Evolutionary conservation across 2,113 vertebrate genomes (phyloP).

Genomic region (Poeciliopsis occidentalis): DNA sequence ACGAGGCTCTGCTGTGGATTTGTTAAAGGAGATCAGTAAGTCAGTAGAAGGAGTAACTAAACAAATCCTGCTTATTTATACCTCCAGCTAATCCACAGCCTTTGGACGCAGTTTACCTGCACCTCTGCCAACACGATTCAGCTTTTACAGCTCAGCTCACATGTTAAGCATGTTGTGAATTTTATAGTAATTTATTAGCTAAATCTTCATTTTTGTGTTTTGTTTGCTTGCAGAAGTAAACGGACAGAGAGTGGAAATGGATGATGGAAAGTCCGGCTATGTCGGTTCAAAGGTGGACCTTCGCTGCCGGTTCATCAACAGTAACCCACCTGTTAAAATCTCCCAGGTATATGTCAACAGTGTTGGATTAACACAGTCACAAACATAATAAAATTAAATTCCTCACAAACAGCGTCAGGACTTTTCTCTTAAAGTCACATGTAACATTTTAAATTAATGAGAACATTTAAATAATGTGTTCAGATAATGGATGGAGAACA

Average conservation of each 20-base stretch:
- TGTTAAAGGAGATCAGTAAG: constrained; percentile 67
- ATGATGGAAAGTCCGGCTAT: constrained; percentile 88
- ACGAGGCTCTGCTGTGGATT: constrained; percentile 51
- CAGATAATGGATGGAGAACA: too few relatives aligned
- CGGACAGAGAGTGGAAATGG: constrained; percentile 85
- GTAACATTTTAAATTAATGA: background rate
- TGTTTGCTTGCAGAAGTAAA: constrained; percentile 48
- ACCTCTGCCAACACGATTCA: constrained; percentile 37
- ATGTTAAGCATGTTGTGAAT: constrained; percentile 26
- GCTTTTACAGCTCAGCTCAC: constrained; percentile 48
- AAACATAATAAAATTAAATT: background rate
- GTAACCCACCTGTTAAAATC: constrained; percentile 89
- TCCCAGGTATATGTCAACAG: constrained; percentile 84
- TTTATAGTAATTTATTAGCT: background rate
- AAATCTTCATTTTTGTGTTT: background rate
- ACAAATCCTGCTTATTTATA: constrained; percentile 73
- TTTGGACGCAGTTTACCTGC: constrained; percentile 41
- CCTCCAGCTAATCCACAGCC: constrained; percentile 61
- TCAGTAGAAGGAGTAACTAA: constrained; percentile 62
- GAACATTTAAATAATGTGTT: too few relatives aligned
- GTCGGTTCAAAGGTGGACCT: constrained; percentile 90
- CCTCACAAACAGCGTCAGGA: background rate
- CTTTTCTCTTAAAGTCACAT: background rate
- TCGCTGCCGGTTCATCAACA: constrained; percentile 91
- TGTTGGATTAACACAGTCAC: background rate